Evolutionary conservation across 2,113 vertebrate genomes (phyloP).

Genomic region (Chloropsis hardwickii): DNA sequence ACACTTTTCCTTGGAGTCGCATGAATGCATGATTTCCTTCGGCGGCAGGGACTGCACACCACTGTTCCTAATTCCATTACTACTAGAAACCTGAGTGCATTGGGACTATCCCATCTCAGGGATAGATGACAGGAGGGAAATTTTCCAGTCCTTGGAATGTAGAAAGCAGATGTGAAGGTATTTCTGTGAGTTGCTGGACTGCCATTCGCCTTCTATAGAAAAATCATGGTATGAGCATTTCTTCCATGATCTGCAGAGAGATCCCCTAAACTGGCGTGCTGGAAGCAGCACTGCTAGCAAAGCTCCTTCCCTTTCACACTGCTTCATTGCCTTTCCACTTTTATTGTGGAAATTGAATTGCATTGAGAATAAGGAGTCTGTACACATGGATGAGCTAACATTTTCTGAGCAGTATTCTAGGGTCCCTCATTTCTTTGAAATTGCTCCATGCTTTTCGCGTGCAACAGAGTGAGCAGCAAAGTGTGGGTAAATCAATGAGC

Average conservation of each 20-base stretch:
- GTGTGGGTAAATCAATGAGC: accelerated
- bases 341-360: neutral
- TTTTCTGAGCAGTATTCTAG: neutral
- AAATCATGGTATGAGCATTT: neutral
- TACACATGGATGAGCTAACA: accelerated
- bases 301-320: neutral
- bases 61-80: neutral
- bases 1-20: accelerated
- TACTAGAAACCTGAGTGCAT: neutral
- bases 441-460: accelerated
- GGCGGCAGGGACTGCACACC: neutral
- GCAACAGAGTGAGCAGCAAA: neutral
- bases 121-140: neutral
- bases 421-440: neutral
- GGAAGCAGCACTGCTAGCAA: neutral
- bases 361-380: neutral
- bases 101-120: constrained; percentile 8
- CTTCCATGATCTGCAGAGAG: neutral
- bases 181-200: neutral
- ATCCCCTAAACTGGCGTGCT: neutral
- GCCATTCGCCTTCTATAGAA: accelerated
- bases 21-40: accelerated
- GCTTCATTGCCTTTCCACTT: neutral
- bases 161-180: constrained; percentile 24
- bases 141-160: constrained; percentile 26